A percentile compares a stretch with the other conserved stretches of the same genome.
Evolutionary conservation across 2,888 invertebrate species (phyloP).

Genomic region (Oligia strigilis): DNA sequence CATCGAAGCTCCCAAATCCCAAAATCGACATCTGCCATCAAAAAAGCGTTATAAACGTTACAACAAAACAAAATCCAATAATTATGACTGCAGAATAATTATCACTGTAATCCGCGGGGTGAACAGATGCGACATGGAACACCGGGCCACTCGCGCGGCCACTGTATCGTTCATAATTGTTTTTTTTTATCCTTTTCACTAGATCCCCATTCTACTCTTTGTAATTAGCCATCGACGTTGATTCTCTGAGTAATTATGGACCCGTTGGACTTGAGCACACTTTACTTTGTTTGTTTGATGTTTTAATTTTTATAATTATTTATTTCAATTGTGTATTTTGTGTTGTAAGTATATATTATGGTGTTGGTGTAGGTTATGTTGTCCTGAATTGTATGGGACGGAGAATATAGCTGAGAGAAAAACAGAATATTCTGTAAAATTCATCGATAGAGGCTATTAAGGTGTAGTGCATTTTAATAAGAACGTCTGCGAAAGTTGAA

Average conservation of each 20-base stretch:
- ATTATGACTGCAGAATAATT: constrained; percentile 89
- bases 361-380: constrained; percentile 5
- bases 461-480: neutral
- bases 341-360: constrained; percentile 9
- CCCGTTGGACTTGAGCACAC: constrained; percentile 76
- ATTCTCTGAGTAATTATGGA: constrained; percentile 86
- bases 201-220: constrained; percentile 87
- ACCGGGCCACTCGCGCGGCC: constrained; percentile 89
- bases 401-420: too few relatives aligned
- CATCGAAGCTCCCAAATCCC: constrained; percentile 20
- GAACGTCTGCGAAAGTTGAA: neutral
- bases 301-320: constrained; percentile 44
- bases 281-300: constrained; percentile 66
- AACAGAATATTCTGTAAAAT: neutral
- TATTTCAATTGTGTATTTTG: constrained; percentile 31
- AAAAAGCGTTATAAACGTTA: constrained; percentile 40
- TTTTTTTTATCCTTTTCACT: constrained; percentile 82
- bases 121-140: constrained; percentile 88
- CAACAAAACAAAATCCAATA: constrained; percentile 86
- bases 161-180: constrained; percentile 90
- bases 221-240: constrained; percentile 88
- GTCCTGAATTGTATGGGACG: neutral
- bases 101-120: constrained; percentile 88
- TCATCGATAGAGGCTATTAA: neutral
- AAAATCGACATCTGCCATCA: constrained; percentile 63